Percentiles rank a stretch among this genome's conserved stretches.
Evolutionary conservation across 2,888 invertebrate species (phyloP).

Genomic region (Drosophila seclusa): DNA sequence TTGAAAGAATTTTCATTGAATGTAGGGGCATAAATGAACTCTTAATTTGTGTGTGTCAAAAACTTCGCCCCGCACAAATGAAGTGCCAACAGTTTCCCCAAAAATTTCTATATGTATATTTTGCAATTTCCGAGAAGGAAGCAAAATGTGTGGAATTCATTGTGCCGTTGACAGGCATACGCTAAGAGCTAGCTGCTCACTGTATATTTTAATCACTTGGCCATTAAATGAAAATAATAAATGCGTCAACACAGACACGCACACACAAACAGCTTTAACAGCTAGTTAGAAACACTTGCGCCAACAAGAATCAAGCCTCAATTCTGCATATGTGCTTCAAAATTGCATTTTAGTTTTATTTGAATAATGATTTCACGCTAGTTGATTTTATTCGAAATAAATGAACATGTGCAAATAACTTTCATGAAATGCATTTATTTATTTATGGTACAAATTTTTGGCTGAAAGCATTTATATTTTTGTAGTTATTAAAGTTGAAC

Average conservation of each 20-base stretch:
- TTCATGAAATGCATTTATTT: not conserved
- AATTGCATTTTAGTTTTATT: not conserved
- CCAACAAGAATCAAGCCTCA: constrained; percentile 5
- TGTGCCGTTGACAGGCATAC: constrained; percentile 35
- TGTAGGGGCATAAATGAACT: constrained; percentile 8
- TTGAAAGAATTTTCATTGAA: not conserved
- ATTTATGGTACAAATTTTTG: not conserved
- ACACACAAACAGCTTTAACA: constrained; percentile 6
- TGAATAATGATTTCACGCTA: not conserved
- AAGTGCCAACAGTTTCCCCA: constrained; percentile 22
- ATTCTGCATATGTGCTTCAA: not conserved
- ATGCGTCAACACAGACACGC: constrained; percentile 27
- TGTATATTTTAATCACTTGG: constrained; percentile 39
- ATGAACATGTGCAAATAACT: not conserved
- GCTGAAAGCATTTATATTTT: not conserved
- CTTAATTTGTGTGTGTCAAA: constrained; percentile 7
- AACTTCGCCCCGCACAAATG: constrained; percentile 9
- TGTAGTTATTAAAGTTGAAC: not conserved
- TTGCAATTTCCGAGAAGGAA: constrained; percentile 20
- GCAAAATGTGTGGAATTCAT: constrained; percentile 36
- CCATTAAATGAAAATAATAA: constrained; percentile 40
- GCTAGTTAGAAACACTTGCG: constrained; percentile 23
- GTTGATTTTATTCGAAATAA: not conserved
- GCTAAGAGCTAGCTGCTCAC: constrained; percentile 9
- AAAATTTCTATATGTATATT: not conserved